Base-by-base conservation (phyloP, 2,888 invertebrate species). In the Leucania comma region DNA sequence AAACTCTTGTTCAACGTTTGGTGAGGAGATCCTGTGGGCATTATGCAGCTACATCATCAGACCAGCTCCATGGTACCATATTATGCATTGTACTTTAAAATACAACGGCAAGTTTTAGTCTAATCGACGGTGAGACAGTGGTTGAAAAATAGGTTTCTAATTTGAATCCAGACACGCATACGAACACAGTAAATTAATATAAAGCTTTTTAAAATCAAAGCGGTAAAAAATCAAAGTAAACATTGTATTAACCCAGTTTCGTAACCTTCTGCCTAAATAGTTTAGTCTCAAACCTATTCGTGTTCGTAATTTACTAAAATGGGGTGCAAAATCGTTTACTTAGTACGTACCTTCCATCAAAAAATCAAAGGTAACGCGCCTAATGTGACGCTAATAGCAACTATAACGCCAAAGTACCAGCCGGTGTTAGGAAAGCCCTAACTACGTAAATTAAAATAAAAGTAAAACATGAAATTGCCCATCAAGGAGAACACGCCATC, bases 381-480 rank as follows among this genome's bases (percentile, higher is more conserved):
- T 77, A 54, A 81, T 62, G 61, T 69, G 48, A 50, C 77, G 51
- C 48, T 68, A 64, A 81, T 61, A 57, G 57, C 29, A 32, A 60
- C 64, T 60, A 50, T 61, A 57, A 76, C 56, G 42, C 1, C 20
- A 20, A 74, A 74, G 38, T 54, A 50, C 65, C 20, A 59, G 64
- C 46, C 38, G 61, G 75, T 53, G 38, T 50, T 61, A 24, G 12
- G n/a, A 59, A 42, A 69, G 26, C 50, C n/a, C 65, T 50, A 72
- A 64, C 32, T 60, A 66, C 32, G 32, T 26, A 70, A 59, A 83
- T 78, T 80, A 75, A 82, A 82, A 80, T 80, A 76, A 79, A 72
- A 71, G 68, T 75, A 72, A 84, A 83, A 84, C 80, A 82, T 78
- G 82, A 78, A 80, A 72, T 64, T 78, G 72, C 65, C 64, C 62